Conservation (phyloP, 2,797 vertebrate species). For the Spea hammondii region DNA sequence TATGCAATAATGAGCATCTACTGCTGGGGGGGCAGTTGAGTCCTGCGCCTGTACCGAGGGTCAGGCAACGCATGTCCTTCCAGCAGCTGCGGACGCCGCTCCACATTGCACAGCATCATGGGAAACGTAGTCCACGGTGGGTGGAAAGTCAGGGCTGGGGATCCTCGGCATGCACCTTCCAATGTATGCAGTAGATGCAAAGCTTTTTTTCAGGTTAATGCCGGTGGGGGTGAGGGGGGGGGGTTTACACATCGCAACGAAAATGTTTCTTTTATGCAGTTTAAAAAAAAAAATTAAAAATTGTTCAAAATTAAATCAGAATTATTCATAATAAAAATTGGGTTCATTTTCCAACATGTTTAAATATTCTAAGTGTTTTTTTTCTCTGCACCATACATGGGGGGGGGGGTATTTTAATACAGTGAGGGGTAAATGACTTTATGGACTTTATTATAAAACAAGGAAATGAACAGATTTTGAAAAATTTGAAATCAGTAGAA, state of each 20-base stretch:
- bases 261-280: not conserved
- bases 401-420: no score
- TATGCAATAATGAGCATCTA: not conserved
- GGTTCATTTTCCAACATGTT: not conserved
- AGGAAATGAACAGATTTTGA: no score
- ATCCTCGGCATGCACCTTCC: conserved; percentile 19
- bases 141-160: not conserved
- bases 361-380: no score
- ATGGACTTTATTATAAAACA: no score
- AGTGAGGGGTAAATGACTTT: no score
- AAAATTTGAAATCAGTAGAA: no score
- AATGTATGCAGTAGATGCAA: conserved; percentile 30
- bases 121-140: not conserved
- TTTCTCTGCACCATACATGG: no score
- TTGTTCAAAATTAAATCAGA: conserved; percentile 8
- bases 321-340: conserved; percentile 21
- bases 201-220: conserved; percentile 25
- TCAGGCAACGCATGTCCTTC: not conserved
- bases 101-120: not conserved
- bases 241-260: not conserved
- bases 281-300: not conserved
- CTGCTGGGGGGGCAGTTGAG: not conserved
- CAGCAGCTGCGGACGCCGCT: not conserved
- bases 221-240: not conserved
- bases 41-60: not conserved